Conservation (phyloP, 2,888 invertebrate species). For the Cryptosula pallasiana region DNA sequence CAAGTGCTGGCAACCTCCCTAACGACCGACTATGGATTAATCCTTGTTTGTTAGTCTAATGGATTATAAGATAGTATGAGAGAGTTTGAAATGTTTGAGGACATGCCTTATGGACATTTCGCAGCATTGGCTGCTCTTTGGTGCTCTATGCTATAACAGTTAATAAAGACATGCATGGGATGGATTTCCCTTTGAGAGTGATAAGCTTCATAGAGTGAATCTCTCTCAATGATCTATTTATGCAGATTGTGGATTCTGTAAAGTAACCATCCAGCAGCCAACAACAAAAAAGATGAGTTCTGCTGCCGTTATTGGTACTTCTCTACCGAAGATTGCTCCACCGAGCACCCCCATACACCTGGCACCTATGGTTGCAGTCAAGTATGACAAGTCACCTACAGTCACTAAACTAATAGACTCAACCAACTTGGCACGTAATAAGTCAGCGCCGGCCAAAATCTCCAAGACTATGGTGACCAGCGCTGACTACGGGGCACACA, state of each 20-base stretch:
- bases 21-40: neutral
- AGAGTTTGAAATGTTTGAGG: too few relatives aligned
- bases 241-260: slow-evolving; percentile 21
- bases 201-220: too few relatives aligned
- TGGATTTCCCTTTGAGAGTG: too few relatives aligned
- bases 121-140: too few relatives aligned
- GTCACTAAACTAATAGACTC: neutral
- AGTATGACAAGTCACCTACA: slow-evolving; percentile 6
- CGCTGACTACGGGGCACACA: slow-evolving; percentile 35
- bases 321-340: slow-evolving; percentile 38
- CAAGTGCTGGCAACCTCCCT: neutral
- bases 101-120: too few relatives aligned
- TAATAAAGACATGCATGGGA: too few relatives aligned
- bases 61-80: too few relatives aligned
- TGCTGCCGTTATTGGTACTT: slow-evolving; percentile 31
- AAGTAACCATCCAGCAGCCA: neutral
- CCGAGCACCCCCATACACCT: slow-evolving; percentile 33
- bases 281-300: neutral
- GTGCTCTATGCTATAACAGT: too few relatives aligned
- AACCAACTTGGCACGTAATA: neutral
- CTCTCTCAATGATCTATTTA: too few relatives aligned
- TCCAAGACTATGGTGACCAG: slow-evolving; percentile 6
- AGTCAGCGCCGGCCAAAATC: neutral
- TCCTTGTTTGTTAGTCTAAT: too few relatives aligned
- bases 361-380: neutral